Evolutionary conservation across 2,113 vertebrate genomes (phyloP).

Genomic region (Cephalopholis sonnerati): DNA sequence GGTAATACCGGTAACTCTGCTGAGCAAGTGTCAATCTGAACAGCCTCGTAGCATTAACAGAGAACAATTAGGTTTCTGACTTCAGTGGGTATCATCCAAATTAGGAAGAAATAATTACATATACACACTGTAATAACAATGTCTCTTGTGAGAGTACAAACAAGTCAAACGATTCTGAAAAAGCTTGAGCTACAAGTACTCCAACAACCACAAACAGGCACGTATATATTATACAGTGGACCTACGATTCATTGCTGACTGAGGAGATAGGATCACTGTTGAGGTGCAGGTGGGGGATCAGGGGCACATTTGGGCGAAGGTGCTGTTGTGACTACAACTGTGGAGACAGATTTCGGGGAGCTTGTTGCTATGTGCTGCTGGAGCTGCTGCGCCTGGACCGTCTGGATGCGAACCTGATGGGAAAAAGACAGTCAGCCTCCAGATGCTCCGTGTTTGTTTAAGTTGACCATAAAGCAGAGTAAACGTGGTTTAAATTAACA

Average conservation of each 20-base stretch:
- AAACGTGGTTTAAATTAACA: not conserved
- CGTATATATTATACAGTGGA: not conserved
- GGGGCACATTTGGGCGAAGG: conserved; percentile 91
- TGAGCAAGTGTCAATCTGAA: not conserved
- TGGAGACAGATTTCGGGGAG: conserved; percentile 93
- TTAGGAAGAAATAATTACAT: not conserved
- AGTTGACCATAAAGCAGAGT: not conserved
- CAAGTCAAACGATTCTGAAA: not conserved
- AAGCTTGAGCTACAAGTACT: not conserved
- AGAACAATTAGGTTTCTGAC: not conserved
- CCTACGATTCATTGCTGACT: not conserved
- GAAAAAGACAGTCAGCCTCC: not conserved
- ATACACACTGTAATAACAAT: not conserved
- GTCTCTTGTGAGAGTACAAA: not conserved
- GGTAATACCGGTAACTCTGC: not conserved
- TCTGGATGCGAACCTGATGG: conserved; percentile 94
- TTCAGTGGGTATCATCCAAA: not conserved
- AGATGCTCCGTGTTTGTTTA: not conserved
- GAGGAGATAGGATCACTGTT: conserved; percentile 51
- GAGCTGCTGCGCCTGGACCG: conserved; percentile 92
- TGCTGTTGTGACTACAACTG: conserved; percentile 94
- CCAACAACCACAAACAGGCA: not conserved
- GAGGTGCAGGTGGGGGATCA: conserved; percentile 86
- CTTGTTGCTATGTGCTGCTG: conserved; percentile 91
- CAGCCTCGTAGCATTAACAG: not conserved